Conservation (phyloP, 2,888 invertebrate genomes). For the Elmis aenea region DNA sequence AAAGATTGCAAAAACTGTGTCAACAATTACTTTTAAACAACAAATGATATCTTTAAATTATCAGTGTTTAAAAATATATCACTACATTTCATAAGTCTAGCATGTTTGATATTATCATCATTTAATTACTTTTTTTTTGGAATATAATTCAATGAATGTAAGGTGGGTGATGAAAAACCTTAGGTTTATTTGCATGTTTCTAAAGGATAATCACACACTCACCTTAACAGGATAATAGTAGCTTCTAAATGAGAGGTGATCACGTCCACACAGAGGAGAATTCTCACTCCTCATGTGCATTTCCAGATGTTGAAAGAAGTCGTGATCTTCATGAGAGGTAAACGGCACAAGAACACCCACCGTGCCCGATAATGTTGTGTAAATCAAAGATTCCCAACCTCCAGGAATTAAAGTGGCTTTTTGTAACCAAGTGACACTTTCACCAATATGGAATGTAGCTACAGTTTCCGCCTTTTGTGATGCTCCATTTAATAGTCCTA, state of each 20-base stretch:
- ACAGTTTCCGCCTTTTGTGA: conserved; percentile 95
- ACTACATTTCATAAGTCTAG: conserved; percentile 6
- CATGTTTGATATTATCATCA: conserved; percentile 1
- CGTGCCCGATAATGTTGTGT: conserved; percentile 91
- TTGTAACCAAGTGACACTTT: conserved; percentile 92
- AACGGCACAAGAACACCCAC: conserved; percentile 93
- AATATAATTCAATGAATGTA: too few relatives aligned
- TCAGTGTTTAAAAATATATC: conserved; percentile 3
- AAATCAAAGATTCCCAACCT: conserved; percentile 93
- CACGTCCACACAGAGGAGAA: conserved; percentile 92
- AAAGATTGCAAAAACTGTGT: too few relatives aligned
- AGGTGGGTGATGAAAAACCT: too few relatives aligned
- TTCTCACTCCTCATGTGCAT: conserved; percentile 99
- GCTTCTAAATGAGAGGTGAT: conserved; percentile 94
- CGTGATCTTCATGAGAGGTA: conserved; percentile 94
- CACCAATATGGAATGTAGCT: conserved; percentile 92
- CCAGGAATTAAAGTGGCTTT: conserved; percentile 96
- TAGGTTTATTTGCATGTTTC: not conserved
- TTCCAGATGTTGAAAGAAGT: conserved; percentile 98
- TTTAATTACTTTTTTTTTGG: not conserved
- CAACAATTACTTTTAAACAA: not conserved
- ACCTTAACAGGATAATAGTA: conserved; percentile 97
- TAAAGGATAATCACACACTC: conserved; percentile 24
- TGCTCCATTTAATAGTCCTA: conserved; percentile 89
- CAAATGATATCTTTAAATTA: conserved; percentile 8